phyloP scores from a whole-genome alignment of 2,888 invertebrate genomes.

The Nomada flava region DNA sequence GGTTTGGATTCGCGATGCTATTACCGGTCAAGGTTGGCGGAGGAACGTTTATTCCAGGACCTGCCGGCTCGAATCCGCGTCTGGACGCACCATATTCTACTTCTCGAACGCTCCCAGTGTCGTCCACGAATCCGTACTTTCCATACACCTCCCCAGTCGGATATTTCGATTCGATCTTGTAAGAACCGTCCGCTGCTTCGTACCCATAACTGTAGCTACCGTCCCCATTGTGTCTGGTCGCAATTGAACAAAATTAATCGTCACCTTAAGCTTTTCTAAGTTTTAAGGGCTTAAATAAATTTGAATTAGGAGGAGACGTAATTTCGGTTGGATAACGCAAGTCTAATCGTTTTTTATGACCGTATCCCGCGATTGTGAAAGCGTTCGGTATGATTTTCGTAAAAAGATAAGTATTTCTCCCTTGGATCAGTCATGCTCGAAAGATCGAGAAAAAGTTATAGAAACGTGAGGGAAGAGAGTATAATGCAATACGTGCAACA shows the following conservation, averaged over 20 bases:
- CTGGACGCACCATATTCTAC: constrained; percentile 94
- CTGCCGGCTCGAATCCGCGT: constrained; percentile 93
- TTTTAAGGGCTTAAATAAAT: too few species aligned
- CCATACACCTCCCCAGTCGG: constrained; percentile 93
- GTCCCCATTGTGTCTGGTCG: constrained; percentile 90
- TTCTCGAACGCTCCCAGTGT: constrained; percentile 90
- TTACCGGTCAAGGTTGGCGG: constrained; percentile 89
- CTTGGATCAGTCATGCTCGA: not conserved
- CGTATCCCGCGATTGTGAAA: too few species aligned
- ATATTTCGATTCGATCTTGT: constrained; percentile 95
- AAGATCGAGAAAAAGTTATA: not conserved
- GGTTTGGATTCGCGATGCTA: constrained; percentile 84
- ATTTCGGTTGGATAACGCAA: too few species aligned
- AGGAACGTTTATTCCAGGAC: constrained; percentile 91
- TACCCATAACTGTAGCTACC: constrained; percentile 95
- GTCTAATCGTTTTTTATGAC: too few species aligned
- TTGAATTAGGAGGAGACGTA: too few species aligned
- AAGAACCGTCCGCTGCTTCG: constrained; percentile 94
- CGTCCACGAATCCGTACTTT: constrained; percentile 95
- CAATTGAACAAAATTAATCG: not conserved
- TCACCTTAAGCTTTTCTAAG: too few species aligned
- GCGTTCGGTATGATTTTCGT: too few species aligned
- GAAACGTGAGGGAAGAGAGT: not conserved
- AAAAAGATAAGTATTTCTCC: not conserved
- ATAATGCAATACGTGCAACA: constrained; percentile 8